Conservation (phyloP, 2,797 vertebrate species). For the Syncerus caffer region DNA sequence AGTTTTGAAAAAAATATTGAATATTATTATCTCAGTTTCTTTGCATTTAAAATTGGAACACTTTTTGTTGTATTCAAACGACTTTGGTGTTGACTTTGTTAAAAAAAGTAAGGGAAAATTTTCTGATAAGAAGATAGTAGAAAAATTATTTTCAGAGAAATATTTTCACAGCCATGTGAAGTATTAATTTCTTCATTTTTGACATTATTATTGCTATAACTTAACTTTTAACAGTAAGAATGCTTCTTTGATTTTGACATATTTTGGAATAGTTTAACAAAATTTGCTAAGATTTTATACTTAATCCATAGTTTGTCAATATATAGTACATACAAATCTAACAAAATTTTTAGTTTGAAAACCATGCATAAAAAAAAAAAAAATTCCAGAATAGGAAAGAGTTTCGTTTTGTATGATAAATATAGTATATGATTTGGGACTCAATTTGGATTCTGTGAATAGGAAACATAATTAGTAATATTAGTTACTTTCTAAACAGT, state of each 20-base stretch:
- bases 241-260: background rate
- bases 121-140: background rate
- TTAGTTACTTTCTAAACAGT: background rate
- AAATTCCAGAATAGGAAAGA: background rate
- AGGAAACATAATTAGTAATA: background rate
- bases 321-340: background rate
- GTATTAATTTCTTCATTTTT: background rate
- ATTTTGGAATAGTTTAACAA: constrained; percentile 1
- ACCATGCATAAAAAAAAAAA: background rate
- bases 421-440: background rate
- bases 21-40: background rate
- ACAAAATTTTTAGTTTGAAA: background rate
- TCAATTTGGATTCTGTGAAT: background rate
- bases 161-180: background rate
- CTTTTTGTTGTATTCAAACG: background rate
- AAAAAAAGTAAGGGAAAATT: background rate
- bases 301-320: background rate
- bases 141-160: background rate
- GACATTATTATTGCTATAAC: background rate
- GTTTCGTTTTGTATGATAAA: background rate
- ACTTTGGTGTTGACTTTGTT: background rate
- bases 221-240: background rate
- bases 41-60: background rate
- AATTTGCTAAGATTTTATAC: background rate
- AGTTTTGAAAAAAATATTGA: background rate